A percentile compares a stretch with the other conserved stretches of the same genome.
These are phyloP conservation scores for Rhinopomastus cyanomelas DNA, from an alignment of 2,113 vertebrate species.

Conservation along the genomic window DNA sequence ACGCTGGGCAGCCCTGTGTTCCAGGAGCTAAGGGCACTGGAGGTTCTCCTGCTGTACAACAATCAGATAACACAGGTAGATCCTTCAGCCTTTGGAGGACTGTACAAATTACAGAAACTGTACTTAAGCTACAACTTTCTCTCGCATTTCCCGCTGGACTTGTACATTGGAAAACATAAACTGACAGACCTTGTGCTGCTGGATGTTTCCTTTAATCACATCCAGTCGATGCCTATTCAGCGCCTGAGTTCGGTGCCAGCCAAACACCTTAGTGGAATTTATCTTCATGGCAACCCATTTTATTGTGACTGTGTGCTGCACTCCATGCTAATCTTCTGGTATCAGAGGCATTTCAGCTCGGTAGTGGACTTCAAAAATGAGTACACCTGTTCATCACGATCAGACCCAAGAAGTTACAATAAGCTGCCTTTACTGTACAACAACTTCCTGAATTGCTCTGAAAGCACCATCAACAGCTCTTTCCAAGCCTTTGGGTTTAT, in stretches of 20 bases:
- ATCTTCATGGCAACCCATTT: conserved; percentile 86
- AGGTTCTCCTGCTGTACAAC: conserved; percentile 82
- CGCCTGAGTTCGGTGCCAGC: conserved; percentile 75
- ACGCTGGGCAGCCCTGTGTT: conserved; percentile 75
- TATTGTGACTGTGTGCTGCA: conserved; percentile 80
- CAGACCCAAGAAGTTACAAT: conserved; percentile 34
- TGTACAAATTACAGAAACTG: conserved; percentile 77
- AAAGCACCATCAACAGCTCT: conserved; percentile 59
- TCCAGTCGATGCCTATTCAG: conserved; percentile 76
- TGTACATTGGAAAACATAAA: conserved; percentile 73
- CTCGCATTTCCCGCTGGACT: conserved; percentile 73
- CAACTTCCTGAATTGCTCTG: conserved; percentile 71
- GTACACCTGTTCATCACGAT: conserved; percentile 71
- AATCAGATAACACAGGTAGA: conserved; percentile 78
- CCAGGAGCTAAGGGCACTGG: conserved; percentile 73
- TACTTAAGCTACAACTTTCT: conserved; percentile 83
- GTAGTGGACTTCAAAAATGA: conserved; percentile 79
- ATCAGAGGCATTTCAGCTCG: conserved; percentile 79
- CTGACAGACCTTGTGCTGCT: conserved; percentile 78
- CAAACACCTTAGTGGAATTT: conserved; percentile 74
- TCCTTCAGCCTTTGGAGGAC: conserved; percentile 73
- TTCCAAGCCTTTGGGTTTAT: conserved; percentile 67
- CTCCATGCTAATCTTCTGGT: conserved; percentile 82
- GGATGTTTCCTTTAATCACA: conserved; percentile 82
- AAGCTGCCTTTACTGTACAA: conserved; percentile 61